phyloP scores from a whole-genome alignment of 2,888 invertebrate species.

The Petrolisthes manimaculis region DNA sequence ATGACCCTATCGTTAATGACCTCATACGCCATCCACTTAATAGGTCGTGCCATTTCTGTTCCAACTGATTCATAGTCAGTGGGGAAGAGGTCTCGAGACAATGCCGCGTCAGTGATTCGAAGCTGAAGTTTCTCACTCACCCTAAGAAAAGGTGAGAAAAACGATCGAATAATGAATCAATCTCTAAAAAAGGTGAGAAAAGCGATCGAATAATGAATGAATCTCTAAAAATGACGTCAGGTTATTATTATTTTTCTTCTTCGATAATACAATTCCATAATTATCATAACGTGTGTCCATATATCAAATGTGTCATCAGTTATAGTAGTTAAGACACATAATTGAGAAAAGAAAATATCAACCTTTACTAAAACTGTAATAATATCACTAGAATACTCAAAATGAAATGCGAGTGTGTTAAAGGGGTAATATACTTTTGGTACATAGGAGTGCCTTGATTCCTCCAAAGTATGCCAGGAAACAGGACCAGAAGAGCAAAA shows the following conservation, averaged over 20 bases:
- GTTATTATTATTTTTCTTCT: not conserved
- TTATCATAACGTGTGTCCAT: no score
- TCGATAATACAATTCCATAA: not conserved
- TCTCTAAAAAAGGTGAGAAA: not conserved
- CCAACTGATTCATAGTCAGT: slow-evolving; percentile 52
- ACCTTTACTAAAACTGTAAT: not conserved
- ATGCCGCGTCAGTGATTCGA: slow-evolving; percentile 60
- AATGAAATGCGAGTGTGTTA: not conserved
- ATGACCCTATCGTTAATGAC: slow-evolving; percentile 54
- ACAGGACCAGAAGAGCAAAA: no score
- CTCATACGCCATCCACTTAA: slow-evolving; percentile 64
- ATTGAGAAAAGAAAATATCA: not conserved
- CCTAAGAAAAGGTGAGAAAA: slow-evolving; percentile 22
- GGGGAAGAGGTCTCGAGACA: slow-evolving; percentile 61
- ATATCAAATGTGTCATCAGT: no score
- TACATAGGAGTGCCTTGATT: no score
- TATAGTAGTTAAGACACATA: no score
- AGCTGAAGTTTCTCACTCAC: slow-evolving; percentile 63
- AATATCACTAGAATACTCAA: not conserved
- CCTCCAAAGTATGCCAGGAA: no score
- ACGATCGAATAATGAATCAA: no score
- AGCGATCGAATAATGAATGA: no score
- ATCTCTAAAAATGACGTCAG: not conserved
- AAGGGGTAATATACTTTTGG: no score
- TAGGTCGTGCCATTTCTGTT: slow-evolving; percentile 45